Conservation (phyloP, 2,113 vertebrate species). For the Thunnus maccoyii region DNA sequence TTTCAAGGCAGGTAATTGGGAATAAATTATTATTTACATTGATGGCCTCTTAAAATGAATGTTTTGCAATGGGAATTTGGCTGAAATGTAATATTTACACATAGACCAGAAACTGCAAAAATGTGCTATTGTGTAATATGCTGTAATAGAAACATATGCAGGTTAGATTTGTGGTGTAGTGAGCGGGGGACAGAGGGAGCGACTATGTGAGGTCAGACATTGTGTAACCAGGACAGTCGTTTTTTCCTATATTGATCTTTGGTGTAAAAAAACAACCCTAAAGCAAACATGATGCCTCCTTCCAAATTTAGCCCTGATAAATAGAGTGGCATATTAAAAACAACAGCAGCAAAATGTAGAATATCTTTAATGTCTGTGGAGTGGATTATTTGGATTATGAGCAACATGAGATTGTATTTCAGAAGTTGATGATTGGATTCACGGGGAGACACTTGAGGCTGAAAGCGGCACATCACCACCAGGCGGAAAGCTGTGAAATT, state of each 20-base stretch:
- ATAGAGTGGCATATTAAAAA: background rate
- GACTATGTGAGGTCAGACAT: slow-evolving; percentile 21
- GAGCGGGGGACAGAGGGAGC: background rate
- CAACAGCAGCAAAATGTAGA: background rate
- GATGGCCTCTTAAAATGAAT: background rate
- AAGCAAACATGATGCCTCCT: slow-evolving; percentile 40
- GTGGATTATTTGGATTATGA: background rate
- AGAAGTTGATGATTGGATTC: slow-evolving; percentile 1
- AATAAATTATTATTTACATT: background rate
- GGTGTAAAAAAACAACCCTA: slow-evolving; percentile 38
- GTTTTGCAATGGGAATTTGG: background rate
- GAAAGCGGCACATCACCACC: background rate
- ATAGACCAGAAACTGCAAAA: background rate
- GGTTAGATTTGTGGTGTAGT: background rate
- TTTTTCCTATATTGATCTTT: slow-evolving; percentile 60
- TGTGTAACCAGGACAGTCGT: slow-evolving; percentile 37
- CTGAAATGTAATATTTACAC: background rate
- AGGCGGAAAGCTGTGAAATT: background rate
- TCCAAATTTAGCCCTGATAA: background rate
- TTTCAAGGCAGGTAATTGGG: background rate
- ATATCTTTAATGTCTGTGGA: background rate
- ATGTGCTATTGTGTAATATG: background rate
- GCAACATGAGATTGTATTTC: background rate
- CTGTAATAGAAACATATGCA: background rate
- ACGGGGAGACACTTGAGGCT: background rate